These are phyloP conservation scores for Julus scandinavius DNA, from an alignment of 2,888 invertebrate species.

Conservation along the genomic window DNA sequence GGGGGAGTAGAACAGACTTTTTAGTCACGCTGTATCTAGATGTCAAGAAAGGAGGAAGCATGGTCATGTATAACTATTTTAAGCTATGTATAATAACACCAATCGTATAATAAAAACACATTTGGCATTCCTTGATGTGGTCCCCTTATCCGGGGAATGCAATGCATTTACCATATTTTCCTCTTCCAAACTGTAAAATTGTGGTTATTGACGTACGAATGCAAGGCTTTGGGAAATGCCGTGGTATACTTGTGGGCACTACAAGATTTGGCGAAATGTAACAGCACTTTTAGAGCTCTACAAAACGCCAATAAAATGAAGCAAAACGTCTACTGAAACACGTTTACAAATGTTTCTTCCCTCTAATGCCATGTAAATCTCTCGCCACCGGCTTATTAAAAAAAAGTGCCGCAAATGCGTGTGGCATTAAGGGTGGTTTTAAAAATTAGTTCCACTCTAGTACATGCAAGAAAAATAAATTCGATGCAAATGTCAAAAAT, in stretches of 20 bases:
- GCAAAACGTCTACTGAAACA: not conserved
- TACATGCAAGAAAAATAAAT: not conserved
- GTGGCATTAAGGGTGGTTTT: not conserved
- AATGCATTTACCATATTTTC: too few species aligned
- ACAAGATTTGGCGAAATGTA: not conserved
- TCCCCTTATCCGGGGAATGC: too few species aligned
- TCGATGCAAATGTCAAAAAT: slow-evolving; percentile 20
- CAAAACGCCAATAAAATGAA: not conserved
- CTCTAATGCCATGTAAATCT: not conserved
- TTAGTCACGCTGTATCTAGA: too few species aligned
- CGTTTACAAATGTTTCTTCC: not conserved
- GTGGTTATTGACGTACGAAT: not conserved
- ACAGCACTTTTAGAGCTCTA: not conserved
- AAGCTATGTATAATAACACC: too few species aligned
- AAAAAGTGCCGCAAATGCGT: not conserved
- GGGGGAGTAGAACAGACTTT: too few species aligned
- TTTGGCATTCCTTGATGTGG: too few species aligned
- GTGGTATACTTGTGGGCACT: not conserved
- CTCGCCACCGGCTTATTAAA: slow-evolving; percentile 33
- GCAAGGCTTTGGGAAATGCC: not conserved
- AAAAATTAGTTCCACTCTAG: not conserved
- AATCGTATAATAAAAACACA: too few species aligned
- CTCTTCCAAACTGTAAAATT: too few species aligned
- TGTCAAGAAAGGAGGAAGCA: too few species aligned
- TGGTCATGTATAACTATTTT: too few species aligned